Conservation (phyloP, 2,888 invertebrate genomes). For the Rapana venosa region DNA sequence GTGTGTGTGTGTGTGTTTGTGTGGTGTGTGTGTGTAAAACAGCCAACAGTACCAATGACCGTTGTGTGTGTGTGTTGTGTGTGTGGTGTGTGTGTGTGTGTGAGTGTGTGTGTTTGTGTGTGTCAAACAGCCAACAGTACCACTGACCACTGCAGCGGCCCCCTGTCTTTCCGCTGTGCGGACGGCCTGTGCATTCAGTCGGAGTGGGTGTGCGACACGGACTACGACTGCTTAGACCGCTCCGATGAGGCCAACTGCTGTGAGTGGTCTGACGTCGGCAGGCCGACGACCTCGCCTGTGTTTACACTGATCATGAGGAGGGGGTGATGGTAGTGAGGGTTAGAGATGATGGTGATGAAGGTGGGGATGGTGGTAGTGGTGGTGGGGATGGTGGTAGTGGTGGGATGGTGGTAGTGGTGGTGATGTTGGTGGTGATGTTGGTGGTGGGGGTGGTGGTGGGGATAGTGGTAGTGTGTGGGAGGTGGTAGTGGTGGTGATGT, state of each 20-base stretch:
- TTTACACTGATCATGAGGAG: background rate
- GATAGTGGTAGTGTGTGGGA: no score
- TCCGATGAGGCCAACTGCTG: conserved; percentile 28
- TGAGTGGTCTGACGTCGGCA: background rate
- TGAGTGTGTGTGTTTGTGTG: background rate
- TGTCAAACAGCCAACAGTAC: background rate
- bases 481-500: no score
- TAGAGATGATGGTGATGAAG: background rate
- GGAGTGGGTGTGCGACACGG: conserved; percentile 35
- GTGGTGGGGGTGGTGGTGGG: no score
- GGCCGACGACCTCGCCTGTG: background rate
- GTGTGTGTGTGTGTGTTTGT: background rate
- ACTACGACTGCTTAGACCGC: conserved; percentile 26
- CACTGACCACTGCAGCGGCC: background rate
- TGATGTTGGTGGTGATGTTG: no score
- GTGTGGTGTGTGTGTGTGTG: background rate
- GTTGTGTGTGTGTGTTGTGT: background rate
- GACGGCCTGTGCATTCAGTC: conserved; percentile 23
- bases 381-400: background rate
- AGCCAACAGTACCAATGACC: no score
- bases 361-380: background rate
- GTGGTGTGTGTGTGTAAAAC: background rate
- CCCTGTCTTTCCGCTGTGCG: conserved; percentile 6
- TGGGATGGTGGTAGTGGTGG: no score
- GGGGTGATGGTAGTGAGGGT: no score